phyloP scores from a whole-genome alignment of 1,140 invertebrate genomes.

The Apis laboriosa region DNA sequence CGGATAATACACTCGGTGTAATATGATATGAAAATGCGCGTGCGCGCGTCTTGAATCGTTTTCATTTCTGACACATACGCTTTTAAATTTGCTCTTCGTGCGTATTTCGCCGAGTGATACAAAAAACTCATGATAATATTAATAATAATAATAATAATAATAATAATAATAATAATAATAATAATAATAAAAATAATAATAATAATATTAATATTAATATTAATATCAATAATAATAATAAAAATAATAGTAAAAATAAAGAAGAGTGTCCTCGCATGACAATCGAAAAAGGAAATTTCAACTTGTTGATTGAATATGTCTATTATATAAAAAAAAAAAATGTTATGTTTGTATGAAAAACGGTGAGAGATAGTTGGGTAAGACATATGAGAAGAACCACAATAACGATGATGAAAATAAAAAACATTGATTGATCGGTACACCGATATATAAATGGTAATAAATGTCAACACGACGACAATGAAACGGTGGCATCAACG shows the following conservation, averaged over 20 bases:
- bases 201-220: background rate
- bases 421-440: conserved; percentile 26
- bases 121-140: conserved; percentile 4
- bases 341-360: background rate
- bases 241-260: background rate
- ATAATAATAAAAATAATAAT: background rate
- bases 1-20: conserved; percentile 27
- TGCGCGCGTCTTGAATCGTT: too few species aligned
- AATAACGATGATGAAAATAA: conserved; percentile 17
- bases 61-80: background rate
- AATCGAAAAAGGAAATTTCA: conserved; percentile 33
- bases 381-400: background rate
- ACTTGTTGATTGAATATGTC: conserved; percentile 3
- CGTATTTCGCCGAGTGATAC: conserved; percentile 28
- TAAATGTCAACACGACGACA: conserved; percentile 32
- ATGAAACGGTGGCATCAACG: conserved; percentile 40
- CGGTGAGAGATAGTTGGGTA: background rate
- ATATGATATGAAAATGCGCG: conserved; percentile 17
- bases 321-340: background rate
- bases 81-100: background rate
- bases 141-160: background rate
- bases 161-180: conserved; percentile 8
- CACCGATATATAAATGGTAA: conserved; percentile 25
- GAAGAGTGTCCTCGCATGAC: conserved; percentile 7
- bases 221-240: background rate